A percentile compares a stretch with the other conserved stretches of the same genome.
Evolutionary conservation across 1,140 invertebrate genomes (phyloP).

Genomic region (Drosophila ambigua): DNA sequence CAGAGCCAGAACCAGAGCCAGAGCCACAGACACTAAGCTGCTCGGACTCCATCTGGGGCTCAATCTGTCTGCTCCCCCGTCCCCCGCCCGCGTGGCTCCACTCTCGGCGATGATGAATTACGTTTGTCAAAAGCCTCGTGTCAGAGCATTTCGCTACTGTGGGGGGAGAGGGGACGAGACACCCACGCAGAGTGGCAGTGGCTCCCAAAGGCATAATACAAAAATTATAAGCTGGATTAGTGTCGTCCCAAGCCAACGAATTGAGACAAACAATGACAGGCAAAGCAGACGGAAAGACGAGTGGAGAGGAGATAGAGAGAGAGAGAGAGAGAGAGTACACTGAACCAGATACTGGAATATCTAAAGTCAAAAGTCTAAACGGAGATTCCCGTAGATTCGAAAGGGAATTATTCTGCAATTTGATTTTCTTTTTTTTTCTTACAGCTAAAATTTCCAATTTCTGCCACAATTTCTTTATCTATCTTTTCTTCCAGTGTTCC

Average conservation of each 20-base stretch:
- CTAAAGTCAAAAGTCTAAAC: no score
- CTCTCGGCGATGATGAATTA: constrained; percentile 61
- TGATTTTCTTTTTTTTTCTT: no score
- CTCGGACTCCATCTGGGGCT: constrained; percentile 26
- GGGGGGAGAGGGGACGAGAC: background rate
- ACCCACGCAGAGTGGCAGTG: constrained; percentile 32
- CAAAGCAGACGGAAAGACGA: background rate
- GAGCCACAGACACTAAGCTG: constrained; percentile 42
- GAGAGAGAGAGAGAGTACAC: background rate
- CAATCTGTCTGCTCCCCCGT: background rate
- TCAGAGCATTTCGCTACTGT: constrained; percentile 67
- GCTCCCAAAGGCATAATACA: constrained; percentile 52
- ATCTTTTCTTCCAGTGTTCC: no score
- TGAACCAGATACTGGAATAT: no score
- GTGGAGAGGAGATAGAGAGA: no score
- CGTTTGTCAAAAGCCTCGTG: constrained; percentile 51
- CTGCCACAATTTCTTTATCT: no score
- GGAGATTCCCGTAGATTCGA: no score
- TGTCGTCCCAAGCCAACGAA: constrained; percentile 60
- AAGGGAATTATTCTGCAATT: no score
- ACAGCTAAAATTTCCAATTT: no score
- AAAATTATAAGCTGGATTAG: constrained; percentile 79
- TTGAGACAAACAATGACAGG: constrained; percentile 77
- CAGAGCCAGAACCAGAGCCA: background rate
- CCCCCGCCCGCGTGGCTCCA: background rate